These are phyloP conservation scores for Zaprionus kolodkinae DNA, from an alignment of 1,140 invertebrate species.

Conservation along the genomic window DNA sequence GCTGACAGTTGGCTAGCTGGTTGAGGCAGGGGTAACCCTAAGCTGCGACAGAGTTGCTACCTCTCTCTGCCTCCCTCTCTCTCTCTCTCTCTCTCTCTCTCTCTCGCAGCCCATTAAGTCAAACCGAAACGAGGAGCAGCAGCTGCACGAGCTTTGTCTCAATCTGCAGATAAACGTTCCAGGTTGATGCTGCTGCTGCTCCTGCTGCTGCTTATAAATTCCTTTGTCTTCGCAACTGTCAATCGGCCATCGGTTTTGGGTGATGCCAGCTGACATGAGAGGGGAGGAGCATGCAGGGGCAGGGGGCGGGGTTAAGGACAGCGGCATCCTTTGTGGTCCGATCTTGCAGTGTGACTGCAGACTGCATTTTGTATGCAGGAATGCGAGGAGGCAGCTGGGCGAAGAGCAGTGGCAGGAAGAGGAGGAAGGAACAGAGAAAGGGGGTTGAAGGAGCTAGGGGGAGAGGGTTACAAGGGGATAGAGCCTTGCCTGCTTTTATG, in stretches of 20 bases:
- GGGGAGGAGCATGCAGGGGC: background rate
- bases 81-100: too few species aligned
- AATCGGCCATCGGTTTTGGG: slow-evolving; percentile 7
- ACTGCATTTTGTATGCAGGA: slow-evolving; percentile 61
- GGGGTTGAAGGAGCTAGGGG: too few species aligned
- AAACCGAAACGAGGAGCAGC: slow-evolving; percentile 27
- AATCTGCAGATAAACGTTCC: slow-evolving; percentile 65
- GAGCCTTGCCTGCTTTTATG: slow-evolving; percentile 7
- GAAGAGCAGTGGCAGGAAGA: background rate
- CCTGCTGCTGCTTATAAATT: slow-evolving; percentile 67
- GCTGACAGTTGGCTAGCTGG: slow-evolving; percentile 25
- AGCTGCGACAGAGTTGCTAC: slow-evolving; percentile 9
- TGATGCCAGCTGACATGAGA: background rate
- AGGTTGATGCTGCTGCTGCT: slow-evolving; percentile 20
- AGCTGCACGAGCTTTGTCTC: slow-evolving; percentile 62
- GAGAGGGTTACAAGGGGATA: background rate
- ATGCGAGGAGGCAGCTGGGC: slow-evolving; percentile 28
- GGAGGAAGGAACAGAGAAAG: background rate
- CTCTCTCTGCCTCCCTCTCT: too few species aligned
- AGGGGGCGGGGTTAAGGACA: background rate
- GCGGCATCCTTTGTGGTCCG: slow-evolving; percentile 17
- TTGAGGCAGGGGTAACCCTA: background rate
- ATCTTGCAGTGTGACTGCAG: background rate
- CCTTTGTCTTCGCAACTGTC: slow-evolving; percentile 62
- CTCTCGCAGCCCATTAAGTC: slow-evolving; percentile 60